Conservation (phyloP, 2,113 vertebrate genomes). For the Gadus chalcogrammus region DNA sequence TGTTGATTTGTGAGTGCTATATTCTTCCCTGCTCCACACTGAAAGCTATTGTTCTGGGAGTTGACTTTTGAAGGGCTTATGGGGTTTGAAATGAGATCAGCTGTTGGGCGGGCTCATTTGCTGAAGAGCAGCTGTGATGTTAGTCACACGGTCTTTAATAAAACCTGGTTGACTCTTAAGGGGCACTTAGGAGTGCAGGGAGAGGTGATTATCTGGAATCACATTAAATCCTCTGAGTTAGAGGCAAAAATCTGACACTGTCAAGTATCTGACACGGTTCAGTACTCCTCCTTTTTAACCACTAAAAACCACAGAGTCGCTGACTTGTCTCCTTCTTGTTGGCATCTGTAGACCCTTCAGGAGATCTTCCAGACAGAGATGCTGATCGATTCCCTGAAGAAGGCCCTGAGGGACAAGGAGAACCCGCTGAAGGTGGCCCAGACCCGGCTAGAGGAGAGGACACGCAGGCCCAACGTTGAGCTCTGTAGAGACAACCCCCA, state of each 20-base stretch:
- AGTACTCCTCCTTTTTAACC: neutral
- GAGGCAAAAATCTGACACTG: neutral
- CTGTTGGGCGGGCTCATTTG: slow-evolving; percentile 19
- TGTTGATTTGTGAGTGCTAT: slow-evolving; percentile 13
- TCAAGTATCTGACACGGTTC: neutral
- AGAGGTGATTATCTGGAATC: slow-evolving; percentile 29
- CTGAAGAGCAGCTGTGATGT: slow-evolving; percentile 45
- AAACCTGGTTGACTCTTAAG: slow-evolving; percentile 20
- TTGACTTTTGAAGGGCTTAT: slow-evolving; percentile 22
- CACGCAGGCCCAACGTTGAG: slow-evolving; percentile 83
- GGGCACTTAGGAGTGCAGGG: slow-evolving; percentile 18
- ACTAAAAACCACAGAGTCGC: too few relatives aligned
- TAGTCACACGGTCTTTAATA: slow-evolving; percentile 45
- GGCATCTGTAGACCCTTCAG: slow-evolving; percentile 76
- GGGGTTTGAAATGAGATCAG: slow-evolving; percentile 29
- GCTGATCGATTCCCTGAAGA: slow-evolving; percentile 81
- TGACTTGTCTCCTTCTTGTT: too few relatives aligned
- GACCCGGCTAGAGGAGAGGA: slow-evolving; percentile 86
- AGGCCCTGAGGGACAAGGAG: slow-evolving; percentile 84
- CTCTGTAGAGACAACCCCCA: slow-evolving; percentile 86
- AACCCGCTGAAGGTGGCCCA: slow-evolving; percentile 87
- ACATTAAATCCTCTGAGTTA: neutral
- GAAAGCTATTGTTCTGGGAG: slow-evolving; percentile 30
- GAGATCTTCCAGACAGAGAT: slow-evolving; percentile 89
- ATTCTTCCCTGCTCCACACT: slow-evolving; percentile 22